These are phyloP conservation scores for Neodon shergylaensis DNA, from an alignment of 2,113 vertebrate genomes.

Conservation along the genomic window DNA sequence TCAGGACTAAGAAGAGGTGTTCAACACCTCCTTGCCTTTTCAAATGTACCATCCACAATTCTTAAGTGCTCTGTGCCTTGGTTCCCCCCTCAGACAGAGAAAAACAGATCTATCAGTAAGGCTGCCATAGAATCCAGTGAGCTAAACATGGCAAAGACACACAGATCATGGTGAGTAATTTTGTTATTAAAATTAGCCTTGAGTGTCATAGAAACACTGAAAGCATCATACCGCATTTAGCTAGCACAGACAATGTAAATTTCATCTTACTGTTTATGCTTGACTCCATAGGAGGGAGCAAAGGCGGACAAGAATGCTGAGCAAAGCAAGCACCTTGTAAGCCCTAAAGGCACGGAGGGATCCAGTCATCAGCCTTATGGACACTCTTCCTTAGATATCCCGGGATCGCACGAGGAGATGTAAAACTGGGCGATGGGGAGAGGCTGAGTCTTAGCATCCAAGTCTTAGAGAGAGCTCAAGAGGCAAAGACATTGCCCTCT, in stretches of 20 bases:
- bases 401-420: neutral
- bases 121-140: neutral
- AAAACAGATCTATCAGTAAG: neutral
- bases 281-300: neutral
- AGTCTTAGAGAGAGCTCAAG: neutral
- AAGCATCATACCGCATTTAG: neutral
- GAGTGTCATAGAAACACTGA: neutral
- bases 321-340: neutral
- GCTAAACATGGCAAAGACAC: neutral
- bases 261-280: neutral
- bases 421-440: neutral
- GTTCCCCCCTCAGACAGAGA: neutral
- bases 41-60: neutral
- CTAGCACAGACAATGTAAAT: neutral
- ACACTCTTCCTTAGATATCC: neutral
- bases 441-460: neutral
- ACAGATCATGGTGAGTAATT: neutral
- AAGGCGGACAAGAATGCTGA: neutral
- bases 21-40: neutral
- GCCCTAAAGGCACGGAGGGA: neutral
- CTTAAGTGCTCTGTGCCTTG: neutral
- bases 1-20: rapidly evolving
- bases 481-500: neutral
- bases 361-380: neutral
- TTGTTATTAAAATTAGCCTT: neutral